Evolutionary conservation across 2,797 vertebrate genomes (phyloP).

Genomic region (Podargus strigoides): DNA sequence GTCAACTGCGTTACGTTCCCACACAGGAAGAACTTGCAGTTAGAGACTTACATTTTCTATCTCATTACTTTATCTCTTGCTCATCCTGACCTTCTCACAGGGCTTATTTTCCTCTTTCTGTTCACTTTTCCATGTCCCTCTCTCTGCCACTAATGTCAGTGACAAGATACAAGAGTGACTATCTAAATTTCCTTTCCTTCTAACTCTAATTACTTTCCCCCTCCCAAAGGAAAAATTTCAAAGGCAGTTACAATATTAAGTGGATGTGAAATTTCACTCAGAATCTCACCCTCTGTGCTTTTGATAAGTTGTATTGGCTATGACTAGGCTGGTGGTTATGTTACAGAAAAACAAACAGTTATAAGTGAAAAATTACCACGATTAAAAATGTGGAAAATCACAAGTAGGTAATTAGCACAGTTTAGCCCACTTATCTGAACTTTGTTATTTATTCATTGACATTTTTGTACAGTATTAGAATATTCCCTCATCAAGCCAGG

Average conservation of each 20-base stretch:
- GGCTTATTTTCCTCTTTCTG: background rate
- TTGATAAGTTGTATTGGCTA: background rate
- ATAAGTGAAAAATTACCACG: background rate
- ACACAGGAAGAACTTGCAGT: background rate
- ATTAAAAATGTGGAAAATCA: background rate
- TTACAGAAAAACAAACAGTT: background rate
- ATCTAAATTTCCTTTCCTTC: background rate
- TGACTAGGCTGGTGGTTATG: background rate
- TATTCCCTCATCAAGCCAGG: conserved; percentile 26
- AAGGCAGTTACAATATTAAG: background rate
- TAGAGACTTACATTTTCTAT: background rate
- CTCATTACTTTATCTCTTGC: background rate
- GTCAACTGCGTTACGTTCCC: background rate
- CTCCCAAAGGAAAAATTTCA: background rate
- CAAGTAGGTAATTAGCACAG: background rate
- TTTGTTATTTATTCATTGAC: background rate
- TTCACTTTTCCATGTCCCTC: background rate
- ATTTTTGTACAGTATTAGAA: conserved; percentile 11
- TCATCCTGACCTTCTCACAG: background rate
- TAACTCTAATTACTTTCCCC: background rate
- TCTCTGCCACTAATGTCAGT: background rate
- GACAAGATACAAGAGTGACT: background rate
- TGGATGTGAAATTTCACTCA: background rate
- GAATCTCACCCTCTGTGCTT: background rate
- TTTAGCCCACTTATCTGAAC: background rate